A percentile compares a stretch with the other conserved stretches of the same genome.
Conservation (phyloP, 2,113 vertebrate genomes). For the Nematolebias whitei region DNA sequence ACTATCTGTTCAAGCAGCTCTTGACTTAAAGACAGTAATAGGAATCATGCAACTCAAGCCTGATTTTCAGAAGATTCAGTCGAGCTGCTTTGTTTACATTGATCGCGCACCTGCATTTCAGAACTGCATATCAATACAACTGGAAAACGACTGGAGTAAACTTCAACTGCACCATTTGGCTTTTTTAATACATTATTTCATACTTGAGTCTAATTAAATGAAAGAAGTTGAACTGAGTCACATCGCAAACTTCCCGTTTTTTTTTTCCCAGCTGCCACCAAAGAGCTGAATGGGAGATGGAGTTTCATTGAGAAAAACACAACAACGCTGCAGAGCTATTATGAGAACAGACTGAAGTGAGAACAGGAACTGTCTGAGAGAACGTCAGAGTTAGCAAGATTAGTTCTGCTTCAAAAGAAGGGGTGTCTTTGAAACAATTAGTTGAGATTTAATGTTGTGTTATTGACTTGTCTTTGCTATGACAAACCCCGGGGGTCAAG, state of each 20-base stretch:
- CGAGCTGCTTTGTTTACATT: too few species aligned
- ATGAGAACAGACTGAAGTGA: constrained; percentile 69
- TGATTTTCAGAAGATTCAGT: too few species aligned
- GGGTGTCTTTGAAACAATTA: constrained; percentile 51
- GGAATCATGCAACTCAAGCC: too few species aligned
- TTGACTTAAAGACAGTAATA: too few species aligned
- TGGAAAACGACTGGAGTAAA: too few species aligned
- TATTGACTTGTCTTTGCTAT: constrained; percentile 37
- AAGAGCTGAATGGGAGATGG: constrained; percentile 73
- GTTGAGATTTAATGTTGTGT: constrained; percentile 60
- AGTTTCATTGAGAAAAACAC: constrained; percentile 68
- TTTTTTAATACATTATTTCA: too few species aligned
- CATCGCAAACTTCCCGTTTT: constrained; percentile 47
- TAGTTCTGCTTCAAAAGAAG: constrained; percentile 71
- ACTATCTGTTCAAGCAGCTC: too few species aligned
- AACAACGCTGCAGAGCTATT: constrained; percentile 61
- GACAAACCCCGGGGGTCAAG: constrained; percentile 36
- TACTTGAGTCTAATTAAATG: constrained; percentile 14
- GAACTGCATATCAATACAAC: too few species aligned
- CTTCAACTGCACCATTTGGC: too few species aligned
- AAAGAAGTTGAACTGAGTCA: constrained; percentile 28
- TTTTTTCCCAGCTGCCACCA: constrained; percentile 44
- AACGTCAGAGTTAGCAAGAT: constrained; percentile 75
- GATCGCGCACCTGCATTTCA: too few species aligned
- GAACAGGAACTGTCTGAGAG: constrained; percentile 67